Evolutionary conservation across 2,888 invertebrate genomes (phyloP).

Genomic region (Eupeodes latifasciatus): DNA sequence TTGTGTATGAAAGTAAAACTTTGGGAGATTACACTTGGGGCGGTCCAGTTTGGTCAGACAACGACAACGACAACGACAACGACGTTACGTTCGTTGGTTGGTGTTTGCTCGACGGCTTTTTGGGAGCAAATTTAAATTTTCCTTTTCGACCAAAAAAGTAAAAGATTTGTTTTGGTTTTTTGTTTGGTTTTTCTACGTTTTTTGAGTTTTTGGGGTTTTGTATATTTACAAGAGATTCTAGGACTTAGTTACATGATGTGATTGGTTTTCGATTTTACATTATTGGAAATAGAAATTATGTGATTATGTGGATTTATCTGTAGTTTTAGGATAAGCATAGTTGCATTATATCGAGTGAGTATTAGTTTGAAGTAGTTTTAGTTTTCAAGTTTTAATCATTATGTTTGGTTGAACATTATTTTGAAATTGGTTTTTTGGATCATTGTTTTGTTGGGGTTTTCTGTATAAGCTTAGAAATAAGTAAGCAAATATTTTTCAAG

Average conservation of each 20-base stretch:
- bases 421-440: background rate
- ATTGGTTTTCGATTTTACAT: conserved; percentile 58
- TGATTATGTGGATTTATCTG: conserved; percentile 22
- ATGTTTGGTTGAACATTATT: conserved; percentile 5
- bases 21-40: conserved; percentile 54
- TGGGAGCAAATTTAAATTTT: conserved; percentile 12
- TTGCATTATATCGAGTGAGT: no score
- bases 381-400: background rate
- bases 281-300: conserved; percentile 40
- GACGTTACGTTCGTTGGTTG: background rate
- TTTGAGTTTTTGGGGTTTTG: background rate
- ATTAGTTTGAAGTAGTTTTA: conserved; percentile 11
- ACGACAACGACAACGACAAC: background rate
- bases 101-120: conserved; percentile 52
- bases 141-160: background rate
- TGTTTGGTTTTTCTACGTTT: no score
- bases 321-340: background rate
- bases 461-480: no score
- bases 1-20: conserved; percentile 68
- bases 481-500: background rate
- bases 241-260: conserved; percentile 24
- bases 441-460: background rate
- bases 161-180: background rate
- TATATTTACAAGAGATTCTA: conserved; percentile 41
- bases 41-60: background rate